Percentiles rank a stretch among this genome's conserved stretches.
Evolutionary conservation across 2,797 vertebrate genomes (phyloP).

Genomic region (Silurus lanzhouensis): DNA sequence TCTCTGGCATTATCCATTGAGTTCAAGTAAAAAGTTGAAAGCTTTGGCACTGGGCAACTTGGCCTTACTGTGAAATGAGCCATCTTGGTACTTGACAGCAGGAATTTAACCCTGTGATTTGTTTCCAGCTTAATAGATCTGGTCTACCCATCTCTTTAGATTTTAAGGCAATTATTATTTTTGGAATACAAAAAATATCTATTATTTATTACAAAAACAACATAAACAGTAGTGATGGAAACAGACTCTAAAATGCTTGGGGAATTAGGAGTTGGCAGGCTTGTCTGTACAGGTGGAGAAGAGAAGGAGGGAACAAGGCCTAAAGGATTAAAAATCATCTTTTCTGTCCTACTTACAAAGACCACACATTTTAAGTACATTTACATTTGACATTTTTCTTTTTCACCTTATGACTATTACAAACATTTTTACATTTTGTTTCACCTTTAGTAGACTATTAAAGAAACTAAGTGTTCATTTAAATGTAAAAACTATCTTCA

Average conservation of each 20-base stretch:
- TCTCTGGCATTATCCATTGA: conserved; percentile 55
- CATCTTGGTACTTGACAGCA: conserved; percentile 56
- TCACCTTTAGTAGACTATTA: neutral
- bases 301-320: neutral
- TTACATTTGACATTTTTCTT: neutral
- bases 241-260: neutral
- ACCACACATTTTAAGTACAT: neutral
- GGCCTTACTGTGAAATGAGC: conserved; percentile 52
- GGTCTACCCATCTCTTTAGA: neutral
- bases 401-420: too few relatives aligned
- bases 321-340: neutral
- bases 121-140: neutral
- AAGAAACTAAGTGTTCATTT: neutral
- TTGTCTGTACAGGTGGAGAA: conserved; percentile 6
- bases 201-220: conserved; percentile 6
- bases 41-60: conserved; percentile 58
- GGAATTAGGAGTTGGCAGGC: neutral
- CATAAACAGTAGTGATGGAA: neutral
- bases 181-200: neutral
- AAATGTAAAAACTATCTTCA: neutral
- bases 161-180: neutral
- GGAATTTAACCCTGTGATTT: conserved; percentile 19
- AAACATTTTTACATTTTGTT: neutral
- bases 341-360: neutral
- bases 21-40: conserved; percentile 60